Percentiles rank a stretch among this genome's conserved stretches.
Conservation (phyloP, 2,113 vertebrate genomes). For the Lycocorax pyrrhopterus region DNA sequence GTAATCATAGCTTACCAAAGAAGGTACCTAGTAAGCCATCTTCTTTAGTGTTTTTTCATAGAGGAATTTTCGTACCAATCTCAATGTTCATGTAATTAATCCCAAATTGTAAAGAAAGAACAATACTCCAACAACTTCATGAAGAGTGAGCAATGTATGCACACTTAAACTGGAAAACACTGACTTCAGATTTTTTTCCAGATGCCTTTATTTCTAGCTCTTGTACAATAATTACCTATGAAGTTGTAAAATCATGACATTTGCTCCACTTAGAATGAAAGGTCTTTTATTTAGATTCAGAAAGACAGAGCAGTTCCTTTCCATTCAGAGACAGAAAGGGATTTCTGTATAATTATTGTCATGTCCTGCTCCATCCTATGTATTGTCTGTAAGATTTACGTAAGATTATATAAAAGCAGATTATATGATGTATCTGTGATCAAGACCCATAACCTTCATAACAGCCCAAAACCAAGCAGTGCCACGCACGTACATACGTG, state of each 20-base stretch:
- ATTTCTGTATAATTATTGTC: not conserved
- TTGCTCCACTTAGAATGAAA: not conserved
- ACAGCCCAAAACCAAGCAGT: not conserved
- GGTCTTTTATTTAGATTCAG: not conserved
- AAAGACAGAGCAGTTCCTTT: not conserved
- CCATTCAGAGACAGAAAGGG: not conserved
- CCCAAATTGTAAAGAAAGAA: not conserved
- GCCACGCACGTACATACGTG: not conserved
- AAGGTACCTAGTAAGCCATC: not conserved
- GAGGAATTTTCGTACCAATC: not conserved
- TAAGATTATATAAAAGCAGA: not conserved
- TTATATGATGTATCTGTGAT: not conserved
- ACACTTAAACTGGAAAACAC: not conserved
- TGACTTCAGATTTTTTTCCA: not conserved
- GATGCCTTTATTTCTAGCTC: not conserved
- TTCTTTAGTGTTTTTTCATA: not conserved
- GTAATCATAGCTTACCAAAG: not conserved
- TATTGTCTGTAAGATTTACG: not conserved
- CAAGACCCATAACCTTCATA: not conserved
- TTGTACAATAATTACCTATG: not conserved
- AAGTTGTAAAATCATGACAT: not conserved
- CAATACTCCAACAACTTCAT: not conserved
- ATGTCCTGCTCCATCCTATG: not conserved
- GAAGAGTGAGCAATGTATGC: not conserved
- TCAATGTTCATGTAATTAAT: not conserved